These are phyloP conservation scores for Hirudinaria manillensis DNA, from an alignment of 2,888 invertebrate species.

Conservation along the genomic window DNA sequence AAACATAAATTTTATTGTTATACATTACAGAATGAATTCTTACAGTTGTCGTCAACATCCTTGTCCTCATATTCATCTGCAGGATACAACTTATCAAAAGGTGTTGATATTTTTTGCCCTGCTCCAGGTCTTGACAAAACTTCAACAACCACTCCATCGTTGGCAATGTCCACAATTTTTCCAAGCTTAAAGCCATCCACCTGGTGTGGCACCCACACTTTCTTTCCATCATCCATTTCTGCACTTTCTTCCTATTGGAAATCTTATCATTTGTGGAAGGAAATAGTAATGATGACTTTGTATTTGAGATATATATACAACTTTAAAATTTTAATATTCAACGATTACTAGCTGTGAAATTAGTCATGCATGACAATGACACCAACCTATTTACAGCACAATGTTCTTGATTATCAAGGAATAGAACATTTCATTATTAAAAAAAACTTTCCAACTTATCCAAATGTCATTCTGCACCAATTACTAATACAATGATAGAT, in stretches of 20 bases:
- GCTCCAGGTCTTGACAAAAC: slow-evolving; percentile 25
- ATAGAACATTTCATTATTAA: no score
- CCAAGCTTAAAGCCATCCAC: slow-evolving; percentile 83
- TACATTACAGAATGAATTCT: slow-evolving; percentile 55
- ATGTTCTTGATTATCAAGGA: no score
- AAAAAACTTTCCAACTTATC: no score
- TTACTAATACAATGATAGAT: no score
- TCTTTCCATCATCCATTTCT: slow-evolving; percentile 54
- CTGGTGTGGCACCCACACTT: slow-evolving; percentile 89
- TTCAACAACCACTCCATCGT: slow-evolving; percentile 68
- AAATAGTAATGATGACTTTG: no score
- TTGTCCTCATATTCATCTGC: slow-evolving; percentile 79
- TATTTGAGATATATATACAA: no score
- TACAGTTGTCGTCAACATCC: slow-evolving; percentile 86
- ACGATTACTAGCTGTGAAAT: no score
- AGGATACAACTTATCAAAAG: slow-evolving; percentile 80
- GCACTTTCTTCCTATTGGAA: not conserved
- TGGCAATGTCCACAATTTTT: slow-evolving; percentile 69
- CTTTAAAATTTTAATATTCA: no score
- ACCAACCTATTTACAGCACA: no score
- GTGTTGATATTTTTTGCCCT: slow-evolving; percentile 63
- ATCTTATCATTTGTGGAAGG: no score
- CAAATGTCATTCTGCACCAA: no score
- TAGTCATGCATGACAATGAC: no score
- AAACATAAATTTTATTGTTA: not conserved